These are phyloP conservation scores for Magallana gigas DNA, from an alignment of 1,140 invertebrate genomes.

Conservation along the genomic window DNA sequence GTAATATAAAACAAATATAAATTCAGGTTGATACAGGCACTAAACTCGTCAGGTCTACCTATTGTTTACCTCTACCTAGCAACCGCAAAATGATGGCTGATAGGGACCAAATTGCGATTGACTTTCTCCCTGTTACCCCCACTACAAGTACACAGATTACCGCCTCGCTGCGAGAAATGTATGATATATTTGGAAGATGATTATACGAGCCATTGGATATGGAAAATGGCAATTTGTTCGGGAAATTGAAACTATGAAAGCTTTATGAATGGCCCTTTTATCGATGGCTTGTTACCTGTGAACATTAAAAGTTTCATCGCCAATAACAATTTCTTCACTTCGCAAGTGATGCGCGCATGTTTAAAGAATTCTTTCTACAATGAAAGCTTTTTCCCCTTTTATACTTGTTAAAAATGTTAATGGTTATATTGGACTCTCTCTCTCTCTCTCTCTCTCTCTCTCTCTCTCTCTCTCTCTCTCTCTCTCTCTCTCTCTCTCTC, in stretches of 20 bases:
- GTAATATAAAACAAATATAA: not conserved
- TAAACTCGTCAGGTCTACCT: not conserved
- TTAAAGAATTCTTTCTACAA: not conserved
- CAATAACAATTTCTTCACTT: not conserved
- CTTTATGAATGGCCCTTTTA: not conserved
- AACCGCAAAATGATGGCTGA: not conserved
- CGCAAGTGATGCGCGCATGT: not conserved
- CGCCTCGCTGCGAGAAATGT: not conserved
- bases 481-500: too few relatives aligned
- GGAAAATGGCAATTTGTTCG: slow-evolving; percentile 29
- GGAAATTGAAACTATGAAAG: slow-evolving; percentile 21
- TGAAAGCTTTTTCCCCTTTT: not conserved
- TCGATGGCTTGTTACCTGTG: not conserved
- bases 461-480: too few relatives aligned
- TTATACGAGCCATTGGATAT: not conserved
- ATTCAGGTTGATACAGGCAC: not conserved
- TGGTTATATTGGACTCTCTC: not conserved
- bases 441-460: too few relatives aligned
- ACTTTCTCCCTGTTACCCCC: not conserved
- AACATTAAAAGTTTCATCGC: not conserved
- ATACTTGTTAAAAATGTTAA: not conserved
- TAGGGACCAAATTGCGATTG: not conserved
- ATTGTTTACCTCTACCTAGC: slow-evolving; percentile 12
- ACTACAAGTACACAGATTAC: not conserved
- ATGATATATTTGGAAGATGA: not conserved